Evolutionary conservation across 2,888 invertebrate genomes (phyloP).

Genomic region (Rotaria sp.): DNA sequence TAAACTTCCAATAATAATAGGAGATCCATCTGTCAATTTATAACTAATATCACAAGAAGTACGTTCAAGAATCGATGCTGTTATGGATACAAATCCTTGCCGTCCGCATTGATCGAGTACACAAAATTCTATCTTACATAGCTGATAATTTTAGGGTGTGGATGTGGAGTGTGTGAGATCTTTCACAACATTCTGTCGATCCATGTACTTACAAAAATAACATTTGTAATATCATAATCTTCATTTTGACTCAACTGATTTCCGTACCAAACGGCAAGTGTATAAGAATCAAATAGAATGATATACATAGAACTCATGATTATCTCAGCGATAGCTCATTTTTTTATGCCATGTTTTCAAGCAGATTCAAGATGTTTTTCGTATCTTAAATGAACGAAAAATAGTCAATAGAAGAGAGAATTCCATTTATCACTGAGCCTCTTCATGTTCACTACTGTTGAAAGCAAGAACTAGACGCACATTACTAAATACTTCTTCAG

Average conservation of each 20-base stretch:
- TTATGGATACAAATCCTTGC: too few species aligned
- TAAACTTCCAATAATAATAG: too few species aligned
- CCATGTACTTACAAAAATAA: slow-evolving; percentile 44
- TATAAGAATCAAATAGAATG: slow-evolving; percentile 23
- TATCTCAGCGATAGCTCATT: slow-evolving; percentile 21
- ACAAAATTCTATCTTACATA: too few species aligned
- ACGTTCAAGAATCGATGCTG: too few species aligned
- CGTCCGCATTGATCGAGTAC: too few species aligned
- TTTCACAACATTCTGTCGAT: too few species aligned
- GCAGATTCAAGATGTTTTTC: slow-evolving; percentile 27
- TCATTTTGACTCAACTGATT: slow-evolving; percentile 66
- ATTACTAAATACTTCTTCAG: slow-evolving; percentile 36
- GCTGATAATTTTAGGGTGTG: too few species aligned
- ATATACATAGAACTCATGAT: slow-evolving; percentile 32
- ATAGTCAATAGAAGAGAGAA: not conserved
- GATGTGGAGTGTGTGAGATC: too few species aligned
- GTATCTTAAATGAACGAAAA: not conserved
- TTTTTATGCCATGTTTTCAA: slow-evolving; percentile 20
- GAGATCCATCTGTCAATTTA: too few species aligned
- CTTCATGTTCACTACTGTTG: slow-evolving; percentile 34
- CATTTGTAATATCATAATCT: slow-evolving; percentile 42
- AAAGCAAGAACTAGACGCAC: slow-evolving; percentile 37
- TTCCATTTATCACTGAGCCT: not conserved
- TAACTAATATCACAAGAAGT: too few species aligned
- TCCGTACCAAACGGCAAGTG: slow-evolving; percentile 71